Evolutionary conservation across 1,140 invertebrate genomes (phyloP).

Genomic region (Ylistrum balloti): DNA sequence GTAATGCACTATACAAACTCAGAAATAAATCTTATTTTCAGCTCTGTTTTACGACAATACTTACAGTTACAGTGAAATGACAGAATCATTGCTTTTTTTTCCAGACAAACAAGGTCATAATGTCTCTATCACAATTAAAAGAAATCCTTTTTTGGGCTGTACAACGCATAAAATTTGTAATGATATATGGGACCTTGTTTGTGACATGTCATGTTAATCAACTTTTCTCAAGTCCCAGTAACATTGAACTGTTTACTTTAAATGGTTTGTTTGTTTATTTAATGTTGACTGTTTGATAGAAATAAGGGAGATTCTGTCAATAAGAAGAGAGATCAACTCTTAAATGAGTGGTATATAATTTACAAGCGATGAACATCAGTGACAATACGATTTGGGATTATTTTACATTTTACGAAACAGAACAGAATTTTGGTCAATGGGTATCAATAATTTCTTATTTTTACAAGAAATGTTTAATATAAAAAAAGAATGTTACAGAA

Average conservation of each 20-base stretch:
- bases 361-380: not conserved
- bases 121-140: not conserved
- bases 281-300: not conserved
- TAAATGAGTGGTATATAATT: not conserved
- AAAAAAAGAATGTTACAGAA: not conserved
- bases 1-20: not conserved
- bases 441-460: not conserved
- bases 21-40: conserved; percentile 16
- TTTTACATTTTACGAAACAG: not conserved
- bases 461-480: not conserved
- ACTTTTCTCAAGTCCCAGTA: not conserved
- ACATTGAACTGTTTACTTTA: not conserved
- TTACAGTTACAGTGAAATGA: not conserved
- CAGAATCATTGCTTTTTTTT: not conserved
- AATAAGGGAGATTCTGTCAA: not conserved
- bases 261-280: not conserved
- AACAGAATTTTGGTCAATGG: not conserved
- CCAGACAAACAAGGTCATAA: not conserved
- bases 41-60: not conserved
- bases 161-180: not conserved
- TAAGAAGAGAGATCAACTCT: not conserved
- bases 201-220: not conserved
- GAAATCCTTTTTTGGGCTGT: not conserved
- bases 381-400: not conserved
- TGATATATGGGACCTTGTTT: not conserved